Percentiles rank a stretch among this genome's conserved stretches.
These are phyloP conservation scores for Pempheris klunzingeri DNA, from an alignment of 2,797 vertebrate genomes.

Conservation along the genomic window DNA sequence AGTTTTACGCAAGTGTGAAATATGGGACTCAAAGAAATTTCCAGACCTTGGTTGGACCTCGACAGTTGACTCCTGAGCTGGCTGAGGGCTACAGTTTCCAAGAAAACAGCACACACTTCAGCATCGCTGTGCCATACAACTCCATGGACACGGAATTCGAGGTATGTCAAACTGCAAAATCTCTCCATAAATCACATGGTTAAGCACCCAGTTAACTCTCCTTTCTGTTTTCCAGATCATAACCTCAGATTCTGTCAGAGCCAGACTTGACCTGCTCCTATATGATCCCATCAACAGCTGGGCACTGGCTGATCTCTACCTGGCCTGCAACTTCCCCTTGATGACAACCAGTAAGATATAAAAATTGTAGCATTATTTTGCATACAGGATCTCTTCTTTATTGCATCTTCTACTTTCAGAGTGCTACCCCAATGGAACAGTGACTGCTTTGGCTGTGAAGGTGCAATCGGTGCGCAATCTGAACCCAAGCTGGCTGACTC, in stretches of 20 bases:
- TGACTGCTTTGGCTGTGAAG: conserved; percentile 84
- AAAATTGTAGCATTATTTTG: background rate
- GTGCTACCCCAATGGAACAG: conserved; percentile 88
- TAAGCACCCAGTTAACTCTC: background rate
- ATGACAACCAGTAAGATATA: conserved; percentile 70
- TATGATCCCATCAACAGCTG: conserved; percentile 69
- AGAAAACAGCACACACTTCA: conserved; percentile 77
- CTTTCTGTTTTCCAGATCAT: conserved; percentile 60
- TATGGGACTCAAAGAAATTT: conserved; percentile 75
- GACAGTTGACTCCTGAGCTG: conserved; percentile 59
- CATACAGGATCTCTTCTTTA: fast-evolving
- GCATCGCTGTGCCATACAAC: conserved; percentile 71
- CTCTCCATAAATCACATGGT: background rate
- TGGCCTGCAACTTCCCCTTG: conserved; percentile 84
- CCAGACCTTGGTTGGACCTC: conserved; percentile 64
- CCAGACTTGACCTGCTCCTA: conserved; percentile 76
- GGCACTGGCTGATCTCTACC: conserved; percentile 76
- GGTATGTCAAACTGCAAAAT: conserved; percentile 55
- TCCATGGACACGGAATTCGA: conserved; percentile 67
- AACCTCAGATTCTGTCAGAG: conserved; percentile 63
- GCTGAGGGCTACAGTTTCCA: conserved; percentile 42
- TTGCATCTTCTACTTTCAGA: conserved; percentile 61
- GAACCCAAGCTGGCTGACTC: conserved; percentile 74
- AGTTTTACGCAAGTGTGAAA: conserved; percentile 73
- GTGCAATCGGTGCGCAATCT: conserved; percentile 78